A percentile compares a stretch with the other conserved stretches of the same genome.
Evolutionary conservation across 2,888 invertebrate species (phyloP).

Genomic region (Bhutanitis thaidina): DNA sequence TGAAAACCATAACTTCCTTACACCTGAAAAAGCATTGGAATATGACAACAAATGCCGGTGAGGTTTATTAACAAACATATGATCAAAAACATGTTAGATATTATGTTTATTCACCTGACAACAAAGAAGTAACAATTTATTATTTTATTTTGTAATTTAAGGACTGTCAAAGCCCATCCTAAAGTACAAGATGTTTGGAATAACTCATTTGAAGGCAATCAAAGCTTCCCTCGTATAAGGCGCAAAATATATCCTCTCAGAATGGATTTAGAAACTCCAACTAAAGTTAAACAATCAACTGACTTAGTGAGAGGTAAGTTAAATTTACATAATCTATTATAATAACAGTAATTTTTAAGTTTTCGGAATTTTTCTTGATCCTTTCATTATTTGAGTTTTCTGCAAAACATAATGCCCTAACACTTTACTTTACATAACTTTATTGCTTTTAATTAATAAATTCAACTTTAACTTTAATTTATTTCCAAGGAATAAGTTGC

Average conservation of each 20-base stretch:
- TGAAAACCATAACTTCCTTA: conserved; percentile 49
- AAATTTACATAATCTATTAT: not conserved
- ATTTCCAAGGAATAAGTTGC: too few species aligned
- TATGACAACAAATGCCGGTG: conserved; percentile 62
- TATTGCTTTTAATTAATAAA: too few species aligned
- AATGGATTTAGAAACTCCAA: conserved; percentile 68
- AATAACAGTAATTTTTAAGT: too few species aligned
- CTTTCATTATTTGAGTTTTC: too few species aligned
- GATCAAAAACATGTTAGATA: too few species aligned
- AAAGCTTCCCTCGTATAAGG: conserved; percentile 80
- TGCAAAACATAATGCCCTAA: too few species aligned
- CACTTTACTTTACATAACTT: too few species aligned
- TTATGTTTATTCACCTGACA: too few species aligned
- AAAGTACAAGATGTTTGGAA: conserved; percentile 43
- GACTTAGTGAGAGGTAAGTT: conserved; percentile 75
- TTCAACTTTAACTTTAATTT: too few species aligned
- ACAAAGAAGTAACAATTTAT: too few species aligned
- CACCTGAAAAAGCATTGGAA: conserved; percentile 51
- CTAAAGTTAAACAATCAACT: conserved; percentile 58
- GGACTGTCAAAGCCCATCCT: conserved; percentile 53
- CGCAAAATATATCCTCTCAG: conserved; percentile 49
- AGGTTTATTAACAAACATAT: conserved; percentile 12
- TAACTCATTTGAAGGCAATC: conserved; percentile 81
- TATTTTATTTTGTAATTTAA: conserved; percentile 30
- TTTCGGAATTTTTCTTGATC: too few species aligned